Evolutionary conservation across 2,113 vertebrate genomes (phyloP).

Genomic region (Camelus dromedarius): DNA sequence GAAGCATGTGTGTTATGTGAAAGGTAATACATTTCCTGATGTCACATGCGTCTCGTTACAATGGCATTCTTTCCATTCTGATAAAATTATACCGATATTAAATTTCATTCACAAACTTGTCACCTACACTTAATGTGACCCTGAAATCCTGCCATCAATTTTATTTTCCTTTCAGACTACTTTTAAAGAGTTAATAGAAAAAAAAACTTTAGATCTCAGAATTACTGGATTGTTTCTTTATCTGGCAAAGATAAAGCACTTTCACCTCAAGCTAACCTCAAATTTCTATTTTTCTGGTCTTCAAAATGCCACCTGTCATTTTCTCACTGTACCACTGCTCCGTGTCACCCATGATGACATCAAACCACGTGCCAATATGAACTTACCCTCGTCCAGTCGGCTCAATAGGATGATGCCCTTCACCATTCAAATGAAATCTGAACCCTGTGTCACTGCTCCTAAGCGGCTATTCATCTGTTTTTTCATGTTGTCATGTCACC

Average conservation of each 20-base stretch:
- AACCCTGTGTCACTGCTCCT: conserved; percentile 59
- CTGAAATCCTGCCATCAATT: background rate
- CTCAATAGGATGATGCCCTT: conserved; percentile 60
- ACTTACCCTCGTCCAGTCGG: conserved; percentile 38
- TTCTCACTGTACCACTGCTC: background rate
- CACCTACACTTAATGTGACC: background rate
- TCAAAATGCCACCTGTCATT: conserved; percentile 61
- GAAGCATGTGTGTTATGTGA: background rate
- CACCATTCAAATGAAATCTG: conserved; percentile 75
- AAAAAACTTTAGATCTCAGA: background rate
- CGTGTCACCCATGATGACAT: conserved; percentile 68
- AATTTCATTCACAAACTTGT: conserved; percentile 7
- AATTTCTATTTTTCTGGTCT: conserved; percentile 66
- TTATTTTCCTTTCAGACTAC: conserved; percentile 40
- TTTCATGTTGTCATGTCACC: conserved; percentile 60
- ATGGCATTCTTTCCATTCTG: background rate
- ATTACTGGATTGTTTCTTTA: conserved; percentile 7
- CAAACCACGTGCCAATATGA: conserved; percentile 59
- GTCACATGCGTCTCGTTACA: background rate
- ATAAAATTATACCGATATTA: background rate
- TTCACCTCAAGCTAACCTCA: conserved; percentile 57
- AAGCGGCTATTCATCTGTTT: conserved; percentile 61
- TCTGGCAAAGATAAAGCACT: background rate
- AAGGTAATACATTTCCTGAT: conserved; percentile 46
- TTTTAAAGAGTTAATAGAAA: conserved; percentile 14